Conservation (phyloP, 2,888 invertebrate species). For the Coecobrya sp. region DNA sequence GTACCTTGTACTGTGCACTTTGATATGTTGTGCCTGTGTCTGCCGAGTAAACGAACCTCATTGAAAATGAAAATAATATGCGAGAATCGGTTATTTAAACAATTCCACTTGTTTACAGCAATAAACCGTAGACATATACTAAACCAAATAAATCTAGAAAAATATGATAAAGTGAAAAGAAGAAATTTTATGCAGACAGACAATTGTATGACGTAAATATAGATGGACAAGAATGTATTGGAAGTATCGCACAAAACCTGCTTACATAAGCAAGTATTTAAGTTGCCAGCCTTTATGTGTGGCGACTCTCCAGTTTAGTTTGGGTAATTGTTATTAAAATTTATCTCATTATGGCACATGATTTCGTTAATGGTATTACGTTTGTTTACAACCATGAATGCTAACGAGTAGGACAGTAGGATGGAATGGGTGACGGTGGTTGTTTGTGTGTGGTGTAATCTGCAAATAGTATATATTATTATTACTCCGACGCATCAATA, state of each 20-base stretch:
- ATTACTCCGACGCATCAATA: not conserved
- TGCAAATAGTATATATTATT: not conserved
- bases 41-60: too few relatives aligned
- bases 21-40: too few relatives aligned
- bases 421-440: not conserved
- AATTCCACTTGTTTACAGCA: not conserved
- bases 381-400: not conserved
- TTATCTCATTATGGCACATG: not conserved
- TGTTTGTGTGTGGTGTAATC: not conserved
- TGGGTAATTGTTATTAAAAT: not conserved
- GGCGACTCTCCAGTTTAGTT: not conserved
- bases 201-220: too few relatives aligned
- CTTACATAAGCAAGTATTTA: not conserved
- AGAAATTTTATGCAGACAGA: not conserved
- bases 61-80: not conserved
- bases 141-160: not conserved
- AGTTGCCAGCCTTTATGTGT: not conserved
- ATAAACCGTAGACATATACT: not conserved
- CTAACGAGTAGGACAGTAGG: not conserved
- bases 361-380: constrained; percentile 49
- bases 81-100: not conserved
- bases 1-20: not conserved
- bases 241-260: too few relatives aligned
- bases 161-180: too few relatives aligned
- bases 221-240: too few relatives aligned